Evolutionary conservation across 2,888 invertebrate species (phyloP), one percentile per base, ranked within the genome.

Genomic region (Hetaerina titia): DNA sequence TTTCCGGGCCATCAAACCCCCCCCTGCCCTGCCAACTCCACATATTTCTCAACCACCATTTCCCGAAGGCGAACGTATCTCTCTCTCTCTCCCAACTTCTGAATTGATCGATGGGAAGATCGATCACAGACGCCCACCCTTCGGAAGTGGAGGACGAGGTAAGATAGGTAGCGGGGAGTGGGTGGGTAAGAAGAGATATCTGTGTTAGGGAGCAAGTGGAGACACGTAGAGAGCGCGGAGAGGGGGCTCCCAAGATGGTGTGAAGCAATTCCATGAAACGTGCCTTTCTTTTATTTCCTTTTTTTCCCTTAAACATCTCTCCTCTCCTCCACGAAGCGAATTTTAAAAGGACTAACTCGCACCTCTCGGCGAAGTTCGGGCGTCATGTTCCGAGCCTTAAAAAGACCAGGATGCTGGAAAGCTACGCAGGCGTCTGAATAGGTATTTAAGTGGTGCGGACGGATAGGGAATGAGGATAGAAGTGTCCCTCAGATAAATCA

Each of bases 51-150:
- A 56, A n/a, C 89, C 56, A 89, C 56, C 90, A 64, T 60, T 45
- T 31, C 60, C 90, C 64, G 25, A 92, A 69, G 92, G 63, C 92
- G 9, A 15, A 31, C 56, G n/a, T 92, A 69, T 92, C 92, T 92
- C 69, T 69, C 25, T 9, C 74, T 31, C 31, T 25, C 74, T 74
- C n/a, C 81, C 92, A 69, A 90, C 63, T 90, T 90, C 81, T 81
- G 60, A 63, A 64, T n/a, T 63, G 56, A 92, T 92, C 92, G 92
- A 92, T 92, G 56, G 22, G 56, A 22, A 92, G 92, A 92, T 92
- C 92, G 92, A 92, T 92, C 92, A 92, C 92, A 92, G 92, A 92
- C 92, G 92, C 92, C 56, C 45, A 92, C 56, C 92, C 69, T 64
- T 92, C 92, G 92, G 92, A 69, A 92, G 56, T 92, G 57, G 31